A percentile compares a stretch with the other conserved stretches of the same genome.
phyloP scores from a whole-genome alignment of 2,888 invertebrate species.

The Patella pellucida region DNA sequence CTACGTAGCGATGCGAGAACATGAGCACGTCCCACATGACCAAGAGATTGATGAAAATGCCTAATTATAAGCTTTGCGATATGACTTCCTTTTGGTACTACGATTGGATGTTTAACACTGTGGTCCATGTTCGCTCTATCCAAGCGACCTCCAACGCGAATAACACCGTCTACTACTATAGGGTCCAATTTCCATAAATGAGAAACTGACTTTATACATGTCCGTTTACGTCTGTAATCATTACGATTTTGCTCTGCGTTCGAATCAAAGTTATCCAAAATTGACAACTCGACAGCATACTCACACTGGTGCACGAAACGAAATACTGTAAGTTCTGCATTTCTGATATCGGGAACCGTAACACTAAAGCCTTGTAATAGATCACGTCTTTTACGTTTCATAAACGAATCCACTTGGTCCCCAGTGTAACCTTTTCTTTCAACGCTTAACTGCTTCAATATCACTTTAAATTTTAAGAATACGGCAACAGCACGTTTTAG shows the following conservation, averaged over 20 bases:
- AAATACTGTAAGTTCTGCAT: too few relatives aligned
- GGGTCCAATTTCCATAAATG: too few relatives aligned
- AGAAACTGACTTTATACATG: neutral
- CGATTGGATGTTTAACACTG: constrained; percentile 17
- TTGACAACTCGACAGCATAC: too few relatives aligned
- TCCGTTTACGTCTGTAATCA: too few relatives aligned
- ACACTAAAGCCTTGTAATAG: too few relatives aligned
- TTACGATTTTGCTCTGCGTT: neutral
- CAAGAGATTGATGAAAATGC: neutral
- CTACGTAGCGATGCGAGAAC: constrained; percentile 14
- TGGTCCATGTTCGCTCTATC: too few relatives aligned
- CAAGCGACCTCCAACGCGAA: too few relatives aligned
- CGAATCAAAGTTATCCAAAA: too few relatives aligned
- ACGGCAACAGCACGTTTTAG: neutral
- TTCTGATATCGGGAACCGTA: too few relatives aligned
- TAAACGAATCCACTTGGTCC: neutral
- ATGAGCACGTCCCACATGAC: constrained; percentile 7
- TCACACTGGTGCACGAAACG: too few relatives aligned
- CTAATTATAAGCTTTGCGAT: constrained; percentile 14
- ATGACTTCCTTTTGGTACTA: constrained; percentile 16
- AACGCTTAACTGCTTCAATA: neutral
- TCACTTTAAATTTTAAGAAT: neutral
- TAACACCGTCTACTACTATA: too few relatives aligned
- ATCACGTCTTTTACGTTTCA: neutral
- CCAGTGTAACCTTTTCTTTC: neutral